Evolutionary conservation across 2,113 vertebrate genomes (phyloP).

Genomic region (Pelusios castaneus): DNA sequence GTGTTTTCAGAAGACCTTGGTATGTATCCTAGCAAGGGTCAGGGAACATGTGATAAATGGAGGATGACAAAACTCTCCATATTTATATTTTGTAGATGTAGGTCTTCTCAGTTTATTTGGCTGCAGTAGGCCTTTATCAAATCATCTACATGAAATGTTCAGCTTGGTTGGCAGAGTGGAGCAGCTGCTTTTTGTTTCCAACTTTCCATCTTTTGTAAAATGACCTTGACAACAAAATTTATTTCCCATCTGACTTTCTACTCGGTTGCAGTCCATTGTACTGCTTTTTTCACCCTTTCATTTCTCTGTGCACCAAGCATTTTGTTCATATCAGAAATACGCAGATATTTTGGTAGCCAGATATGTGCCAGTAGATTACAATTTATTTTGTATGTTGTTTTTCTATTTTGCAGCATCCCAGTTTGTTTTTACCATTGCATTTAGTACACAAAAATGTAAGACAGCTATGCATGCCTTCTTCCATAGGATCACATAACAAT

Average conservation of each 20-base stretch:
- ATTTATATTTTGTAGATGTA: not conserved
- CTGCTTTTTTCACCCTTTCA: not conserved
- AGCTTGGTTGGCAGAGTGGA: not conserved
- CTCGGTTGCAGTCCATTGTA: not conserved
- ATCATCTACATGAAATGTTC: not conserved
- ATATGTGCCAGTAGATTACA: not conserved
- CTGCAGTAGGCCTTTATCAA: not conserved
- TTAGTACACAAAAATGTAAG: not conserved
- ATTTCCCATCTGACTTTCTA: not conserved
- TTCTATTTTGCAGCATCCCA: not conserved
- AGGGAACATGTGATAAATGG: not conserved
- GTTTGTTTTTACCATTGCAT: not conserved
- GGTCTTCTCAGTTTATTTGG: not conserved
- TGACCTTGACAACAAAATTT: not conserved
- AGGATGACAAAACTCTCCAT: not conserved
- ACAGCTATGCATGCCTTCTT: not conserved
- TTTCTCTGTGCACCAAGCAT: not conserved
- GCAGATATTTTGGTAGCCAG: not conserved
- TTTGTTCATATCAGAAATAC: not conserved
- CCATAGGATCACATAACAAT: not conserved
- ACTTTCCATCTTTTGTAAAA: not conserved
- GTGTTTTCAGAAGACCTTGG: not conserved
- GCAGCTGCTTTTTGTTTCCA: not conserved
- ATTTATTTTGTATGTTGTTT: not conserved
- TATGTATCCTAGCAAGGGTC: not conserved